phyloP scores from a whole-genome alignment of 2,888 invertebrate species.

The Dynastes tityus region DNA sequence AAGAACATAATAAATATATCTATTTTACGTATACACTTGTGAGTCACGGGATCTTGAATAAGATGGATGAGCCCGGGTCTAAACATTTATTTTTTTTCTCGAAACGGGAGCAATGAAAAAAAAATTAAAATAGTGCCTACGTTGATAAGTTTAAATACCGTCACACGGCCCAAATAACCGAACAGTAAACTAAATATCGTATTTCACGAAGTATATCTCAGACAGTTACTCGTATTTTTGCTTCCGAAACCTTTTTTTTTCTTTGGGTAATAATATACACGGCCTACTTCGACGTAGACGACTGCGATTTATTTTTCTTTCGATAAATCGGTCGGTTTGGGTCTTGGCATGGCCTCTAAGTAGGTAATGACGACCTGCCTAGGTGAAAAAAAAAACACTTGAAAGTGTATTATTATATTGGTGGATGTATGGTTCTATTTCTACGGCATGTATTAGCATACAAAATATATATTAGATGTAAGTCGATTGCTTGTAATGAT shows the following conservation, averaged over 20 bases:
- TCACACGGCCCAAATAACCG: constrained; percentile 10
- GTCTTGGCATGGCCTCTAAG: constrained; percentile 38
- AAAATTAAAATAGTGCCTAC: not conserved
- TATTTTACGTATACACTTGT: not conserved
- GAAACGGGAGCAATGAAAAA: not conserved
- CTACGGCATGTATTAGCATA: not conserved
- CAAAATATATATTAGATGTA: not conserved
- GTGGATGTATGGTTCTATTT: not conserved
- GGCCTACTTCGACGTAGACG: constrained; percentile 20
- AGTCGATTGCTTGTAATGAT: not conserved
- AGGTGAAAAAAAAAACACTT: constrained; percentile 17
- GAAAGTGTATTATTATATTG: not conserved
- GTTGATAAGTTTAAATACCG: constrained; percentile 21
- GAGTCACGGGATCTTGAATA: not conserved
- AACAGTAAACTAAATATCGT: constrained; percentile 22
- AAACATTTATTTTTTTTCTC: constrained; percentile 8
- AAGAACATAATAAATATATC: no score
- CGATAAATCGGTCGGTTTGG: constrained; percentile 31
- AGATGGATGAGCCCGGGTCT: not conserved
- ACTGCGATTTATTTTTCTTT: constrained; percentile 30
- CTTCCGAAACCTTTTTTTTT: constrained; percentile 2
- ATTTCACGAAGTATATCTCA: not conserved
- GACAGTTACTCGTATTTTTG: constrained; percentile 21
- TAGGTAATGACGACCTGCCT: constrained; percentile 33
- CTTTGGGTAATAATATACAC: constrained; percentile 13